Percentiles rank a stretch among this genome's conserved stretches.
Evolutionary conservation across 2,113 vertebrate genomes (phyloP).

Genomic region (Spheniscus mendiculus): DNA sequence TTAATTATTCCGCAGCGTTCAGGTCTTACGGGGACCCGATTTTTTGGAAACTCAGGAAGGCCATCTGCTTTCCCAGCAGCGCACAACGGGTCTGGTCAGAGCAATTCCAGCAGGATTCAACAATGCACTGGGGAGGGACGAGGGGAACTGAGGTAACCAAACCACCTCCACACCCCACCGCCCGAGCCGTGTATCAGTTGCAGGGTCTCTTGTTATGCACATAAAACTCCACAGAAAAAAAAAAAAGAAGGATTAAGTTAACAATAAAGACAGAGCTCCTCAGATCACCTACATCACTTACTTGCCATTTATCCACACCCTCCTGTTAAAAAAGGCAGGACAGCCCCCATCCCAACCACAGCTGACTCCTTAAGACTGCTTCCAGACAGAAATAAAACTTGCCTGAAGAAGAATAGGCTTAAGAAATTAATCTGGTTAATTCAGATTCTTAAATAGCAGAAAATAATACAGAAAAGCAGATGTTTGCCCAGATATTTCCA

Average conservation of each 20-base stretch:
- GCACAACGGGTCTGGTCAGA: background rate
- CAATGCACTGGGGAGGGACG: background rate
- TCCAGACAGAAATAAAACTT: background rate
- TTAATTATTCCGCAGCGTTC: background rate
- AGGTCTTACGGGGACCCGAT: background rate
- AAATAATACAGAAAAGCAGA: background rate
- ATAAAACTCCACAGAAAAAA: fast-evolving
- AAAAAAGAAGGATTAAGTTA: background rate
- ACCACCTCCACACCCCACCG: background rate
- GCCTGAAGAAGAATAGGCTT: background rate
- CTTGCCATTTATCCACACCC: background rate
- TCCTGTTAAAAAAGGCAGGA: background rate
- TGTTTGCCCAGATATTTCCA: background rate
- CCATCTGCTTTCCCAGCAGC: constrained; percentile 57
- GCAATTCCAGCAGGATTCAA: background rate
- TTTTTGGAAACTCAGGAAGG: constrained; percentile 3
- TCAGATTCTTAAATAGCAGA: background rate
- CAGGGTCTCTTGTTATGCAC: background rate
- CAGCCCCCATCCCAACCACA: background rate
- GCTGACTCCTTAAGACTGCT: background rate
- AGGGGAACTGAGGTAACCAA: constrained; percentile 36
- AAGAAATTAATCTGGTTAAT: background rate
- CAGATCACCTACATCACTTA: background rate
- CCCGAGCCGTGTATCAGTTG: fast-evolving
- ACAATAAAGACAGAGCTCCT: background rate